Evolutionary conservation across 2,888 invertebrate genomes (phyloP), one percentile per base, ranked within the genome.

Genomic region (Thera britannica): DNA sequence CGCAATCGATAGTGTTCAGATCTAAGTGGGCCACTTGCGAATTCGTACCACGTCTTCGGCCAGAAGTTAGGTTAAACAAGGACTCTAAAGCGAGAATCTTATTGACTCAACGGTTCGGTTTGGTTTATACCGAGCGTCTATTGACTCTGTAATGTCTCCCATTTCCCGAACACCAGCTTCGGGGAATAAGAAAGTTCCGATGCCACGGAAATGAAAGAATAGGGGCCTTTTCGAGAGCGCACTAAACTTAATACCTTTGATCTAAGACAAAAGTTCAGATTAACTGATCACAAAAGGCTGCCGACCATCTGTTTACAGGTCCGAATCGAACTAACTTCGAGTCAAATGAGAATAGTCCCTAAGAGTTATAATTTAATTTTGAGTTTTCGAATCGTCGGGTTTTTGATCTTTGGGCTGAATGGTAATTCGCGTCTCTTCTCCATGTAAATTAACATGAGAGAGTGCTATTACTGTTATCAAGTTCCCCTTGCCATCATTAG

Each of bases 131-230:
- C 74, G 84, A 81, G 81, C 85, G 83, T 87, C 90, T 90, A 91
- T 92, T 90, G 90, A 91, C 90, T 90, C 87, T 73, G 88, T 92
- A 92, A 92, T 91, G 90, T 90, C 88, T 84, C 88, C 90, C 90
- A 90, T 92, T 92, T 92, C 91, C 89, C 87, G 87, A 90, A 90
- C 83, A 85, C 86, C 87, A 86, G 87, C 87, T 87, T 84, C 84
- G 81, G 83, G 84, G 86, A 89, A 91, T 90, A 90, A 90, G 91
- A 90, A 93, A 92, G 89, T 92, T 90, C 86, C 83, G 84, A 84
- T 82, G 79, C 76, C 79, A 77, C 81, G 85, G 87, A 85, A 87
- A 88, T 83, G 84, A 86, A 90, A 89, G 88, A 89, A 90, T 85
- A 84, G 87, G 87, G 87, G 79, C 82, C 86, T 87, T 85, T 87